A percentile compares a stretch with the other conserved stretches of the same genome.
Evolutionary conservation across 2,888 invertebrate species (phyloP).

Genomic region (Monochamus alternatus): DNA sequence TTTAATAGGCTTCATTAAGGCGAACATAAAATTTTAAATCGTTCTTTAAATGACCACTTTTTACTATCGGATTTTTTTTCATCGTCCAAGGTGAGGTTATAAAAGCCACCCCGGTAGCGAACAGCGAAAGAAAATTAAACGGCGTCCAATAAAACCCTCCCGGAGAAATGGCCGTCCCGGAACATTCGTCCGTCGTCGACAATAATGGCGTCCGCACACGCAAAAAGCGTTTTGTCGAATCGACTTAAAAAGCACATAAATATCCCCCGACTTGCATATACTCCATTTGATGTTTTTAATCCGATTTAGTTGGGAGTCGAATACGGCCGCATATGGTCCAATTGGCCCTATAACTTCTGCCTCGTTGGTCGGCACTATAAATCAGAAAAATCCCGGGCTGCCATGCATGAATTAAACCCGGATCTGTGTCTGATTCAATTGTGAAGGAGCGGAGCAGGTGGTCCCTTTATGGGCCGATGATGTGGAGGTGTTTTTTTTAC

Average conservation of each 20-base stretch:
- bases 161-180: not conserved
- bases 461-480: not conserved
- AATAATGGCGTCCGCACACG: constrained; percentile 13
- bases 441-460: not conserved
- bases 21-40: too few species aligned
- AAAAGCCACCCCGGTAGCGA: not conserved
- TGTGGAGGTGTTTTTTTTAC: not conserved
- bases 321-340: constrained; percentile 62
- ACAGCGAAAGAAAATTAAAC: constrained; percentile 5
- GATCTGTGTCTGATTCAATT: constrained; percentile 15
- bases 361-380: constrained; percentile 60
- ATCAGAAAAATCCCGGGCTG: constrained; percentile 49
- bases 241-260: constrained; percentile 43
- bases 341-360: constrained; percentile 63
- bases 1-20: too few species aligned
- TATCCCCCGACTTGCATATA: constrained; percentile 45
- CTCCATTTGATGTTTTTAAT: constrained; percentile 53
- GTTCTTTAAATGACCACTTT: not conserved
- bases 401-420: constrained; percentile 43
- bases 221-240: constrained; percentile 28
- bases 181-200: not conserved
- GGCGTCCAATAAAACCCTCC: not conserved
- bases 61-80: not conserved
- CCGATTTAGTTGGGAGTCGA: constrained; percentile 45
- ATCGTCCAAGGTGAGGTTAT: not conserved